Percentiles rank a stretch among this genome's conserved stretches.
These are phyloP conservation scores for Panagrolaimus sp. DNA, from an alignment of 1,140 invertebrate genomes.

Conservation along the genomic window DNA sequence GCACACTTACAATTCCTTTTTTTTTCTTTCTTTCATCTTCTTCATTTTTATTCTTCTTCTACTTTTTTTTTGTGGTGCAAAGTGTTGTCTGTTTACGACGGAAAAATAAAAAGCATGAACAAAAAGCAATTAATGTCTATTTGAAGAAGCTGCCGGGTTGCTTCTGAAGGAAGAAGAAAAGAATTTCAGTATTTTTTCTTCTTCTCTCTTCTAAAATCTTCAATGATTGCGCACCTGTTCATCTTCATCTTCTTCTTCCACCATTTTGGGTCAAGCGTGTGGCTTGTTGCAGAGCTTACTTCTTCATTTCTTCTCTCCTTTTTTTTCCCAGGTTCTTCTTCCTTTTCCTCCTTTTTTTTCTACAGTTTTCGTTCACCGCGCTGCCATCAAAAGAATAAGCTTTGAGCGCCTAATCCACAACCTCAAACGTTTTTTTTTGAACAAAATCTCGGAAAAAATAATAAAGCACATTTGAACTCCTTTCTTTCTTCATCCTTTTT, in stretches of 20 bases:
- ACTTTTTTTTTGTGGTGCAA: not conserved
- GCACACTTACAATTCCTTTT: not conserved
- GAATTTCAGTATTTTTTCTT: not conserved
- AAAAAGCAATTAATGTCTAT: conserved; percentile 18
- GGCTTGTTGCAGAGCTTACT: no score
- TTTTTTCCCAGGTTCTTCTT: not conserved
- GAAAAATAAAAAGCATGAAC: not conserved
- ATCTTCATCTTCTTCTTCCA: conserved; percentile 12
- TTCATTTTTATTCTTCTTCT: not conserved
- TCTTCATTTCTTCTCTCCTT: not conserved
- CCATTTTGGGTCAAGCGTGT: no score
- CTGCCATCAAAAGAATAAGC: conserved; percentile 14
- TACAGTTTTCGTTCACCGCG: conserved; percentile 13
- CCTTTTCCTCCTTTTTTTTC: not conserved
- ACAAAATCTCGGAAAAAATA: no score
- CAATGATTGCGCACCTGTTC: conserved; percentile 17
- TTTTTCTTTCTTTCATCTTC: not conserved
- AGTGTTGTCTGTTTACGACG: not conserved
- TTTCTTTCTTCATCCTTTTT: no score
- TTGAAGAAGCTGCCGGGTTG: conserved; percentile 16
- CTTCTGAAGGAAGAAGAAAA: conserved; percentile 11
- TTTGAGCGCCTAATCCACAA: conserved; percentile 10
- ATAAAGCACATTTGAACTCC: no score
- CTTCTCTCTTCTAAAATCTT: not conserved
- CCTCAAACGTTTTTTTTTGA: no score